Evolutionary conservation across 2,113 vertebrate species (phyloP).

Genomic region (Plotosus lineatus): DNA sequence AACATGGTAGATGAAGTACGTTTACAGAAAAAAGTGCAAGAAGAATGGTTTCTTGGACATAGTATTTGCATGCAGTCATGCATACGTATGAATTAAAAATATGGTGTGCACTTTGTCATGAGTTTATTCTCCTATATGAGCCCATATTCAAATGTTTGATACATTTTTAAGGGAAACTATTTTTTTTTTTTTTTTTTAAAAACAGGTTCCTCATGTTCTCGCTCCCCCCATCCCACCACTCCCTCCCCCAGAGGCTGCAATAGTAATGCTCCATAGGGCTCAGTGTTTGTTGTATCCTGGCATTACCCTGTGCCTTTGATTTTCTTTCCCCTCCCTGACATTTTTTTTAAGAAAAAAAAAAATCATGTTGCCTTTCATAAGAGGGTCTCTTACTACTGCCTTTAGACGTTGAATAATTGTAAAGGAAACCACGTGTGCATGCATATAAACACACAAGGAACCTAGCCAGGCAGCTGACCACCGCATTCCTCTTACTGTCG

Average conservation of each 20-base stretch:
- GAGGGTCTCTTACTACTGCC: constrained; percentile 50
- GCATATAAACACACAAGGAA: constrained; percentile 7
- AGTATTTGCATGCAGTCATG: constrained; percentile 36
- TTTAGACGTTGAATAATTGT: constrained; percentile 50
- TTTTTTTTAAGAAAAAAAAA: neutral
- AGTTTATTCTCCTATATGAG: constrained; percentile 1
- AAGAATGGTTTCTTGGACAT: constrained; percentile 6
- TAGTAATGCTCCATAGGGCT: constrained; percentile 23
- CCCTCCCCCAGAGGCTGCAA: constrained; percentile 13
- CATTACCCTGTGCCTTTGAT: constrained; percentile 71
- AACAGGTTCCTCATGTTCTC: neutral
- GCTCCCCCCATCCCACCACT: neutral
- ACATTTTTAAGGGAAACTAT: neutral
- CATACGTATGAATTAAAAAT: constrained; percentile 32
- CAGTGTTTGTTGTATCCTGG: constrained; percentile 43
- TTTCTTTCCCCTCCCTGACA: neutral
- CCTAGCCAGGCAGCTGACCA: constrained; percentile 57
- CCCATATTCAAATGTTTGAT: neutral
- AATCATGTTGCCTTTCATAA: constrained; percentile 37
- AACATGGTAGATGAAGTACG: constrained; percentile 25
- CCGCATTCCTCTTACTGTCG: constrained; percentile 41
- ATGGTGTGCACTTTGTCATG: constrained; percentile 38
- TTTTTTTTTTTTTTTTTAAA: neutral
- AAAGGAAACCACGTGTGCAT: neutral
- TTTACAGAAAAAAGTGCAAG: constrained; percentile 49